Percentiles rank a stretch among this genome's conserved stretches.
phyloP scores from a whole-genome alignment of 2,888 invertebrate genomes.

The Axea sp. region DNA sequence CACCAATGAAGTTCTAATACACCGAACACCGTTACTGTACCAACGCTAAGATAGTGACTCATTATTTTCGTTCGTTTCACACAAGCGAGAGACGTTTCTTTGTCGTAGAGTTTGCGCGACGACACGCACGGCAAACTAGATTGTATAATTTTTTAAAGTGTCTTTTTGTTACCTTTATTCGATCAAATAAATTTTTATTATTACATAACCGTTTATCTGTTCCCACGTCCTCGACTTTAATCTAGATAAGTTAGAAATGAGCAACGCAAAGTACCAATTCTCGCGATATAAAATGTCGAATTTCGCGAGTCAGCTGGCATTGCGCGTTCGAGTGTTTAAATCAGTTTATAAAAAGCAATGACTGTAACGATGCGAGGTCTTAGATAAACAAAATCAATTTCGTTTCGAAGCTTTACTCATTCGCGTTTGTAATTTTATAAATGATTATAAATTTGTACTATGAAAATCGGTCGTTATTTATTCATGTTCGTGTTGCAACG shows the following conservation, averaged over 20 bases:
- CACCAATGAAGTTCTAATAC: constrained; percentile 57
- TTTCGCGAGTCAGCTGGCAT: constrained; percentile 43
- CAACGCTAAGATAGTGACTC: constrained; percentile 48
- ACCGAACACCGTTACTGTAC: constrained; percentile 47
- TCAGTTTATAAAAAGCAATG: constrained; percentile 30
- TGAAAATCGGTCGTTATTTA: too few species aligned
- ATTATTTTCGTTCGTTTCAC: constrained; percentile 25
- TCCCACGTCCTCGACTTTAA: too few species aligned
- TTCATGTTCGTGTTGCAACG: too few species aligned
- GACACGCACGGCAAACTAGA: constrained; percentile 27
- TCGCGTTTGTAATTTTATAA: too few species aligned
- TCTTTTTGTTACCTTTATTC: constrained; percentile 55
- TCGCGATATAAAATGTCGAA: constrained; percentile 16
- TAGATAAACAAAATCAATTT: constrained; percentile 43
- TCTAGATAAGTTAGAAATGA: too few species aligned
- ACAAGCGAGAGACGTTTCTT: constrained; percentile 20
- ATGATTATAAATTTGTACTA: too few species aligned
- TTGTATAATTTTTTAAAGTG: constrained; percentile 50
- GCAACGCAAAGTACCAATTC: too few species aligned
- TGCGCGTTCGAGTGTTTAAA: constrained; percentile 37
- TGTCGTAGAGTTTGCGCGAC: constrained; percentile 36
- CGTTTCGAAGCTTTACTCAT: too few species aligned
- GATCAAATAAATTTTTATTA: constrained; percentile 56
- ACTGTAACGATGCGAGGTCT: constrained; percentile 18
- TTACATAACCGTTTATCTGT: constrained; percentile 22